phyloP scores from a whole-genome alignment of 2,888 invertebrate species.

The Electrophaes corylata region DNA sequence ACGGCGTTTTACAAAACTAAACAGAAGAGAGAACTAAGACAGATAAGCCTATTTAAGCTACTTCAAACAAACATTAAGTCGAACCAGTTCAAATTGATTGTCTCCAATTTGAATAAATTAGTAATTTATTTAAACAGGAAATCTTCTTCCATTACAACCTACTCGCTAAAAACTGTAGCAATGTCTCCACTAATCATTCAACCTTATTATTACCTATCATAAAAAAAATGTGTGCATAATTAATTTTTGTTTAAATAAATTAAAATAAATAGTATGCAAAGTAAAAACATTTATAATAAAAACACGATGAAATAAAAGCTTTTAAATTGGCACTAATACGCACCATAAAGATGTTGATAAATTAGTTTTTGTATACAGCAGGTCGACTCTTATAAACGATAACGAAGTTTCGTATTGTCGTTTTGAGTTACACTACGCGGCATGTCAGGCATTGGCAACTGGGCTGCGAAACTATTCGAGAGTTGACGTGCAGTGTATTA shows the following conservation, averaged over 20 bases:
- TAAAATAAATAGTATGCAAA: constrained; percentile 14
- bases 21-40: constrained; percentile 4
- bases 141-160: constrained; percentile 43
- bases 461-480: too few relatives aligned
- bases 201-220: constrained; percentile 27
- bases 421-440: too few relatives aligned
- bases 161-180: constrained; percentile 19
- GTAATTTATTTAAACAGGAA: constrained; percentile 51
- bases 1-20: too few relatives aligned
- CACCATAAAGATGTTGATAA: constrained; percentile 16
- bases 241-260: constrained; percentile 12
- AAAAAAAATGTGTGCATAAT: constrained; percentile 15
- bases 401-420: too few relatives aligned
- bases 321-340: constrained; percentile 15
- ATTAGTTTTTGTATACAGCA: neutral
- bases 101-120: constrained; percentile 69
- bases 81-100: constrained; percentile 52
- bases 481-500: too few relatives aligned
- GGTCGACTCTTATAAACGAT: too few relatives aligned
- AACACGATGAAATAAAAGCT: constrained; percentile 18
- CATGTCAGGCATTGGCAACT: too few relatives aligned
- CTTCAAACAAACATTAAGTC: constrained; percentile 47
- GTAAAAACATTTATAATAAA: constrained; percentile 12
- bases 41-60: constrained; percentile 19
- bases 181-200: constrained; percentile 9